These are phyloP conservation scores for Aldabrachelys gigantea DNA, from an alignment of 2,113 vertebrate species.

Conservation along the genomic window DNA sequence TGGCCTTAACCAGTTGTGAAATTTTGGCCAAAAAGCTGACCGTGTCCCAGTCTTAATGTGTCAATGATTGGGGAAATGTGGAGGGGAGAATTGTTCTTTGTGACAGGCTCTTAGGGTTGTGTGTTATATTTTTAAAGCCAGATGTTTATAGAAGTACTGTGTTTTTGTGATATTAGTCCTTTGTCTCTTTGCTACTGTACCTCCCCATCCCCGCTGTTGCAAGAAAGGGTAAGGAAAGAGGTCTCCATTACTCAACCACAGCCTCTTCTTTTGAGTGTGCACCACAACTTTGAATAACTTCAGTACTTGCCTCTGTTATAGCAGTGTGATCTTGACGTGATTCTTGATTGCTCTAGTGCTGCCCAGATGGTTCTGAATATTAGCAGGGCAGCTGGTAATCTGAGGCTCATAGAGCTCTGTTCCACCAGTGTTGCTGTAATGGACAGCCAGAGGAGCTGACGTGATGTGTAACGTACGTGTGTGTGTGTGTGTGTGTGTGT, in stretches of 20 bases:
- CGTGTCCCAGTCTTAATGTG: not conserved
- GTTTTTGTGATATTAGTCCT: not conserved
- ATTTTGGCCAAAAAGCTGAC: not conserved
- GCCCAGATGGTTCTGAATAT: not conserved
- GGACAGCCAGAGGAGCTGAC: not conserved
- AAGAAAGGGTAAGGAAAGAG: not conserved
- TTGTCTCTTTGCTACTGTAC: not conserved
- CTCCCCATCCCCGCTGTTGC: not conserved
- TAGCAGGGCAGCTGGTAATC: slow-evolving; percentile 5
- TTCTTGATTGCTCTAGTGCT: rapidly evolving
- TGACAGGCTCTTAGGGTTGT: not conserved
- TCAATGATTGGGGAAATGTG: not conserved
- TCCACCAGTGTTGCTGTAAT: not conserved
- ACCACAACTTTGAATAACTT: not conserved
- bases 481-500: not conserved
- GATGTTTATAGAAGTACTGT: not conserved
- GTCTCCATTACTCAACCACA: not conserved
- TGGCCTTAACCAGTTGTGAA: not conserved
- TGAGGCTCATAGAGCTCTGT: rapidly evolving
- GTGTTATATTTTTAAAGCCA: not conserved
- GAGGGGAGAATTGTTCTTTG: not conserved
- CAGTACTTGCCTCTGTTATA: rapidly evolving
- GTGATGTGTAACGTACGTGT: too few relatives aligned
- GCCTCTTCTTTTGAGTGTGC: not conserved
- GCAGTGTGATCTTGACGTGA: not conserved